Evolutionary conservation across 1,140 invertebrate species (phyloP), one percentile per base, ranked within the genome.

Genomic region (Bombus turneri): DNA sequence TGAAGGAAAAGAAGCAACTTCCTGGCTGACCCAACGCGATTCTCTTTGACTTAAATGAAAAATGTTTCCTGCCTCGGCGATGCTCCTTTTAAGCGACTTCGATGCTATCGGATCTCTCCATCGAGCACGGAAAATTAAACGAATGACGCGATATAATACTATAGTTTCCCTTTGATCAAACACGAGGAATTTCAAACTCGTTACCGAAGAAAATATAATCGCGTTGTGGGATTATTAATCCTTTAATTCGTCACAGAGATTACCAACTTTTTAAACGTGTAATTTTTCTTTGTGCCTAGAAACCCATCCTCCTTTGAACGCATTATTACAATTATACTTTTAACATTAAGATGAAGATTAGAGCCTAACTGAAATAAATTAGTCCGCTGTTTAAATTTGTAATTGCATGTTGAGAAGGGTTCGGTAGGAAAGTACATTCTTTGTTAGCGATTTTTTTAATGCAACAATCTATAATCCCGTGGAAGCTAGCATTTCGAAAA

Each of bases 21-120:
- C 37, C 39, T 39, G 18, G 8, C 57, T 15, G 31, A 25, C 37
- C 37, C 28, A 22, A 18, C 73, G 28, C 41, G 15, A 41, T 78
- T 66, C 76, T 28, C 62, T 66, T 66, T 64, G 28, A 79, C 59
- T 79, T 43, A 79, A 79, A 79, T 79, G 59, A 79, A 66, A 79
- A 79, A 79, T 79, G 59, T 66, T 43, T 34, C 59, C 62, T 59
- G 59, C 18, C 62, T 31, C 62, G 39, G 18, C 76, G 76, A 79
- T 66, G 76, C 39, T 78, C 59, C 59, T 68, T 79, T 64, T 43
- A 77, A n/a, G 37, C 37, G 28, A 43, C 37, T 41, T 31, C n/a
- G 76, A 78, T 66, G 25, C n/a, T 66, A 25, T 41, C 28, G 37
- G 18, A 8, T 37, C 9, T 25, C 22, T 13, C 41, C 22, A 66